Conservation (phyloP, 2,888 invertebrate genomes). For the Lucinisca nassula region DNA sequence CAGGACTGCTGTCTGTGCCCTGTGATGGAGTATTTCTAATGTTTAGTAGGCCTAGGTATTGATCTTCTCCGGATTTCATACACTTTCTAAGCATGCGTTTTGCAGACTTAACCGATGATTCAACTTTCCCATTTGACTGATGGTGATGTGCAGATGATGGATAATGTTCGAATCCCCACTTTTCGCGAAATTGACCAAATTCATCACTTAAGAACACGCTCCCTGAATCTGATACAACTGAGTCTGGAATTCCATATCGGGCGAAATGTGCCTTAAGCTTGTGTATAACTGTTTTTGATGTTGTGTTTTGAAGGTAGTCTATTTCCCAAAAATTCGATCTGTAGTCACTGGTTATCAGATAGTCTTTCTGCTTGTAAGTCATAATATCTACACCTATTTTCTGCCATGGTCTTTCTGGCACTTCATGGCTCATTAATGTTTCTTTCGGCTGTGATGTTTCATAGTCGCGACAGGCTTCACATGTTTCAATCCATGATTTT, state of each 20-base stretch:
- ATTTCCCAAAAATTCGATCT: slow-evolving; percentile 15
- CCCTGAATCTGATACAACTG: neutral
- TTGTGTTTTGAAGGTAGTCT: neutral
- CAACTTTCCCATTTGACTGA: neutral
- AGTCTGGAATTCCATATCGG: slow-evolving; percentile 23
- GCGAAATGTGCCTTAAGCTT: slow-evolving; percentile 15
- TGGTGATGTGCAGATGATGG: neutral
- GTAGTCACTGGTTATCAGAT: slow-evolving; percentile 26
- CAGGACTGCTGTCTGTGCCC: neutral
- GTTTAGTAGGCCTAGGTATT: neutral
- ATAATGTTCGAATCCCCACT: neutral
- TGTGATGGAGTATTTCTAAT: neutral
- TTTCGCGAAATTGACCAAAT: neutral
- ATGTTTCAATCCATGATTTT: neutral
- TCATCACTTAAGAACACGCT: too few species aligned
- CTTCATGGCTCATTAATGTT: slow-evolving; percentile 1
- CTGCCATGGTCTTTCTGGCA: slow-evolving; percentile 25
- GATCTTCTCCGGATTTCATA: neutral
- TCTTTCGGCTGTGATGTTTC: slow-evolving; percentile 3
- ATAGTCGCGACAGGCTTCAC: neutral
- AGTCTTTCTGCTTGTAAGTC: neutral
- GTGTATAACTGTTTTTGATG: slow-evolving; percentile 7
- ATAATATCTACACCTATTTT: slow-evolving; percentile 30
- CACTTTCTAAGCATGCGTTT: neutral
- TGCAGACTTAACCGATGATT: neutral